Evolutionary conservation across 2,888 invertebrate species (phyloP).

Genomic region (Nymphalis c-album): DNA sequence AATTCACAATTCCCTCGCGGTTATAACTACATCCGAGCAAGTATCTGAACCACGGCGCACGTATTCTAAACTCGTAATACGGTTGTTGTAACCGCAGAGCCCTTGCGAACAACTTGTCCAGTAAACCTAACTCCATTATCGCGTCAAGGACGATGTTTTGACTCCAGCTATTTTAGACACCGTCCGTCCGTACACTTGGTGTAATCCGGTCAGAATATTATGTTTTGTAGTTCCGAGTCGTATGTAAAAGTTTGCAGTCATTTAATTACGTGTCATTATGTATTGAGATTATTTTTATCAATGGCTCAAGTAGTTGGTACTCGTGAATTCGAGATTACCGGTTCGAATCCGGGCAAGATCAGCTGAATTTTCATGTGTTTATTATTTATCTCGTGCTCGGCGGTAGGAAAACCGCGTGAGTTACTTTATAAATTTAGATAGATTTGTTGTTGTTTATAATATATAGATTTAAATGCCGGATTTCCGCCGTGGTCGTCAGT

Average conservation of each 20-base stretch:
- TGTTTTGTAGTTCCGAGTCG: constrained; percentile 50
- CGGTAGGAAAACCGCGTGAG: no score
- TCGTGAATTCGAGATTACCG: no score
- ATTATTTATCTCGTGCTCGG: no score
- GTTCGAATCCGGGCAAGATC: no score
- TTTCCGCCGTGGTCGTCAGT: no score
- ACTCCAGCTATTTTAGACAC: constrained; percentile 58
- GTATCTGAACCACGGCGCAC: constrained; percentile 27
- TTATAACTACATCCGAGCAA: constrained; percentile 25
- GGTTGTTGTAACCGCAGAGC: constrained; percentile 50
- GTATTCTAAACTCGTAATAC: constrained; percentile 44
- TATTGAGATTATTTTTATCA: no score
- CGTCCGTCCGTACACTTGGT: constrained; percentile 40
- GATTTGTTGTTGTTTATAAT: no score
- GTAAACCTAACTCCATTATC: constrained; percentile 66
- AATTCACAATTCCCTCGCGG: constrained; percentile 30
- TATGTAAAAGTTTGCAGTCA: constrained; percentile 44
- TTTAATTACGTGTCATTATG: constrained; percentile 46
- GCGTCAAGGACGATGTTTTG: constrained; percentile 61
- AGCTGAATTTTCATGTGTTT: no score
- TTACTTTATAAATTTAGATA: no score
- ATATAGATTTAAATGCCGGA: no score
- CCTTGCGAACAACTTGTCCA: constrained; percentile 57
- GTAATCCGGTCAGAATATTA: constrained; percentile 54
- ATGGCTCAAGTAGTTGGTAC: no score